Evolutionary conservation across 2,113 vertebrate species (phyloP).

Genomic region (Polypterus senegalus): DNA sequence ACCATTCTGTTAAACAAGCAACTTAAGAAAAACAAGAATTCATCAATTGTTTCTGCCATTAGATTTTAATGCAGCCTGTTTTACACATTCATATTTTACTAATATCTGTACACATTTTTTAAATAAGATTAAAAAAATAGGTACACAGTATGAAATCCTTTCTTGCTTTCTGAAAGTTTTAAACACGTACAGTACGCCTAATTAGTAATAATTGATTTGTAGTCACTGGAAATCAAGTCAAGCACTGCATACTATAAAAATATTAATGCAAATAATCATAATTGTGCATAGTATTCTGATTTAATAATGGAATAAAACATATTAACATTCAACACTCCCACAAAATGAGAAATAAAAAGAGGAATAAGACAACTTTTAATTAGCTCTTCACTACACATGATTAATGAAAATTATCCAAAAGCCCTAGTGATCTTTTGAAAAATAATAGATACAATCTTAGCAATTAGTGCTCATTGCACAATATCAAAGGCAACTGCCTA

Average conservation of each 20-base stretch:
- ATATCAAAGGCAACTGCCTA: constrained; percentile 43
- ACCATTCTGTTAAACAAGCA: too few species aligned
- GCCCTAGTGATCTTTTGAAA: constrained; percentile 51
- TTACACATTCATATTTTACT: too few species aligned
- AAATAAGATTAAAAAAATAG: too few species aligned
- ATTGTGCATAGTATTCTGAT: constrained; percentile 26
- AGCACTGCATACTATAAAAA: not conserved
- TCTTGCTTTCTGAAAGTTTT: too few species aligned
- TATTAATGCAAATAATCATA: constrained; percentile 19
- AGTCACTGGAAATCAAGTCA: not conserved
- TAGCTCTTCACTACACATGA: constrained; percentile 53
- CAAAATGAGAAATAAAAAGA: constrained; percentile 31
- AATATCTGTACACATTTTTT: too few species aligned
- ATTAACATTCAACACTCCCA: constrained; percentile 30
- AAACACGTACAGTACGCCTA: not conserved
- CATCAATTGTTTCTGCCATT: too few species aligned
- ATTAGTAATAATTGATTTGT: not conserved
- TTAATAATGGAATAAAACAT: constrained; percentile 31
- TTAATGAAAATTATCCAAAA: constrained; percentile 60
- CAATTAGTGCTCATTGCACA: constrained; percentile 56
- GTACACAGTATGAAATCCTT: too few species aligned
- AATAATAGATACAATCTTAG: constrained; percentile 57
- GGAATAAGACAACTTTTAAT: constrained; percentile 58
- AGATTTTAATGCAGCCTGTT: too few species aligned
- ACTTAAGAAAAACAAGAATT: too few species aligned